These are phyloP conservation scores for Trichopria drosophilae DNA, from an alignment of 2,888 invertebrate species.

Conservation along the genomic window DNA sequence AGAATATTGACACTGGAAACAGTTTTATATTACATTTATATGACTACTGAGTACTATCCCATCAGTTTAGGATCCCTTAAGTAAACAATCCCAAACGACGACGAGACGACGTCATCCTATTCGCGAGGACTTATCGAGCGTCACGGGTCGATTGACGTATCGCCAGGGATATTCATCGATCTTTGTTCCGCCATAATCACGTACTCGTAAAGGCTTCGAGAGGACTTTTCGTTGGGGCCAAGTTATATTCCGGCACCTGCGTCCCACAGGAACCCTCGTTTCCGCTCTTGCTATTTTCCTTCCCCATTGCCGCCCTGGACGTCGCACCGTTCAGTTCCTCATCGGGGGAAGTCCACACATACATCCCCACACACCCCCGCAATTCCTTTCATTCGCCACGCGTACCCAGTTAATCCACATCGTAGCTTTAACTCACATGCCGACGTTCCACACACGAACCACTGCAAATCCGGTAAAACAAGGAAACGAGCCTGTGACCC, in stretches of 20 bases:
- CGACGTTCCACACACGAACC: conserved; percentile 30
- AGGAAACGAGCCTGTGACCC: conserved; percentile 25
- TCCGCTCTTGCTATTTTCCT: conserved; percentile 14
- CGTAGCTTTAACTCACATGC: conserved; percentile 34
- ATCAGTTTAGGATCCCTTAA: too few species aligned
- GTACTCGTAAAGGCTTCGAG: conserved; percentile 17
- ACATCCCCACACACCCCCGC: conserved; percentile 32
- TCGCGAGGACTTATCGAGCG: conserved; percentile 20
- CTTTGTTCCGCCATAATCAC: conserved; percentile 32
- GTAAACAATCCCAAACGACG: not conserved
- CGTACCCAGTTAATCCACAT: conserved; percentile 42
- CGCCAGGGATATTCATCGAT: conserved; percentile 26
- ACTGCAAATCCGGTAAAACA: conserved; percentile 26
- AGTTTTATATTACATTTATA: too few species aligned
- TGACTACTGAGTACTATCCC: too few species aligned
- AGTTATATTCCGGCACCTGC: conserved; percentile 33
- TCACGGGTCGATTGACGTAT: conserved; percentile 15
- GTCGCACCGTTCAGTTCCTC: conserved; percentile 25
- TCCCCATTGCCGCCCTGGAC: conserved; percentile 21
- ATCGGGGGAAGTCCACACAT: conserved; percentile 23
- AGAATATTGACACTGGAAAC: too few species aligned
- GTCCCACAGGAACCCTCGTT: conserved; percentile 17
- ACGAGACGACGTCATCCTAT: not conserved
- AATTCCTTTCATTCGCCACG: conserved; percentile 43
- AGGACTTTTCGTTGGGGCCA: conserved; percentile 18